Percentiles rank a stretch among this genome's conserved stretches.
phyloP scores from a whole-genome alignment of 2,113 vertebrate genomes.

The Cygnus atratus region DNA sequence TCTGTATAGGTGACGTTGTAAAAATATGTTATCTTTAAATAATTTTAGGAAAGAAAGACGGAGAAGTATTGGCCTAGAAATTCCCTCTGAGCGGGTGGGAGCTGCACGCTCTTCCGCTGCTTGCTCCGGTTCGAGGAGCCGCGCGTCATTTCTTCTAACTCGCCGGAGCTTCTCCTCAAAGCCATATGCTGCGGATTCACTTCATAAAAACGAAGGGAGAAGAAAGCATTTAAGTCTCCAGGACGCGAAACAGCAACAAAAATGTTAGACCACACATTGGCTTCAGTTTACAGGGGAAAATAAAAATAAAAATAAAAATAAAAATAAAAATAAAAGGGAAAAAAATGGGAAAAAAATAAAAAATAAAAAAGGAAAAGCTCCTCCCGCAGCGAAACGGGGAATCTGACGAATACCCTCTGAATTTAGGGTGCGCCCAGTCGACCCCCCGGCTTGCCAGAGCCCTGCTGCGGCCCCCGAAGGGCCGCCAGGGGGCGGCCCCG shows the following conservation, averaged over 20 bases:
- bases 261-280: background rate
- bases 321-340: background rate
- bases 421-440: too few relatives aligned
- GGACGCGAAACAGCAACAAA: background rate
- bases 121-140: background rate
- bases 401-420: background rate
- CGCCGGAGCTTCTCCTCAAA: background rate
- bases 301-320: background rate
- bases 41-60: background rate
- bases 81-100: background rate
- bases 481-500: conserved; percentile 78
- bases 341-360: background rate
- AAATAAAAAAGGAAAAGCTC: background rate
- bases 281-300: background rate
- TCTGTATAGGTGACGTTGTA: background rate
- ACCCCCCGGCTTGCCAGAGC: too few relatives aligned
- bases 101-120: background rate
- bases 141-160: background rate
- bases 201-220: background rate
- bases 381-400: background rate
- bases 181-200: background rate
- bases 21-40: background rate
- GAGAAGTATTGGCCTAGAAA: background rate
- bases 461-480: too few relatives aligned
- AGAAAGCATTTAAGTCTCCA: background rate